Conservation (phyloP, 2,888 invertebrate genomes). For the Brachyptera putata region DNA sequence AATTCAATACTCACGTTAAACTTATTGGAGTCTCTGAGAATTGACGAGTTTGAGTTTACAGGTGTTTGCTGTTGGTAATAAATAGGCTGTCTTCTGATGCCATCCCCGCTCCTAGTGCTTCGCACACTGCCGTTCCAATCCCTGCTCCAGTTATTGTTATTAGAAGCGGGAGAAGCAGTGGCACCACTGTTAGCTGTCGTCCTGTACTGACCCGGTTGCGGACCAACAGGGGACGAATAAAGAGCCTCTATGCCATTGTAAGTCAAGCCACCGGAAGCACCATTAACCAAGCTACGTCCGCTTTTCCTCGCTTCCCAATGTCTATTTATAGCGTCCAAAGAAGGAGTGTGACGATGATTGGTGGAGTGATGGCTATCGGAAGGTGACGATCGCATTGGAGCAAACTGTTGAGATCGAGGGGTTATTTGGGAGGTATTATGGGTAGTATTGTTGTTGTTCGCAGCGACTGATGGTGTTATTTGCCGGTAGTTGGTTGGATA, state of each 20-base stretch:
- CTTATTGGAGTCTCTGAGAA: conserved; percentile 33
- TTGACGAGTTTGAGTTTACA: conserved; percentile 21
- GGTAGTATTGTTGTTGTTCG: background rate
- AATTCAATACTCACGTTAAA: conserved; percentile 34
- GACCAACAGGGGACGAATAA: conserved; percentile 21
- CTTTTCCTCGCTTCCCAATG: conserved; percentile 27
- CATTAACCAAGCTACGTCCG: conserved; percentile 23
- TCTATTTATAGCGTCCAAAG: conserved; percentile 20
- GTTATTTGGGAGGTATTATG: conserved; percentile 10
- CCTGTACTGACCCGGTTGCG: conserved; percentile 26
- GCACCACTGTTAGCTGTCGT: conserved; percentile 26
- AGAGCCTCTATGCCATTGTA: conserved; percentile 10
- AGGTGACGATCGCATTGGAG: conserved; percentile 23
- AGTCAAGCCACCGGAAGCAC: conserved; percentile 28
- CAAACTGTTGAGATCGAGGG: conserved; percentile 25
- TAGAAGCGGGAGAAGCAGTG: conserved; percentile 20
- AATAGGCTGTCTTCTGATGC: conserved; percentile 26
- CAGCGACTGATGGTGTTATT: background rate
- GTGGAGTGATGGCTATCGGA: conserved; percentile 8
- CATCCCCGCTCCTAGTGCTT: conserved; percentile 15
- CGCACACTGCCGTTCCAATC: conserved; percentile 19
- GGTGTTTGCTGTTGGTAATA: conserved; percentile 29
- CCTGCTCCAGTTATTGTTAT: conserved; percentile 32
- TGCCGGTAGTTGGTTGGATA: conserved; percentile 12
- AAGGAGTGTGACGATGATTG: conserved; percentile 13